A percentile compares a stretch with the other conserved stretches of the same genome.
Conservation (phyloP, 1,140 invertebrate genomes). For the Spodoptera frugiperda region DNA sequence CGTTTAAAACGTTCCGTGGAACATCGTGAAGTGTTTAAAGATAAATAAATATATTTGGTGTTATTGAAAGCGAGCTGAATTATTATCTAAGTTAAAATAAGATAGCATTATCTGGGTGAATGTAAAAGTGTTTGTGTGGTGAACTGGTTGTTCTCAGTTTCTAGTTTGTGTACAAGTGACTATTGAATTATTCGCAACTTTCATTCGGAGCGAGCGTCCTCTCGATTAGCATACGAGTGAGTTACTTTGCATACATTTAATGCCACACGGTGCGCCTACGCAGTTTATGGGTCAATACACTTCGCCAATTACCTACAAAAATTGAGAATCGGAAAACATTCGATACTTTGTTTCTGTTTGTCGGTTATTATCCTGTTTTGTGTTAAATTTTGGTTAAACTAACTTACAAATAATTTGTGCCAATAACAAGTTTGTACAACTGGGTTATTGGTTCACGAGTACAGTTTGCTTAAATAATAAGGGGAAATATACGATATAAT, state of each 20-base stretch:
- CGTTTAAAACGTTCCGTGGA: conserved; percentile 34
- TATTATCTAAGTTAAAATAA: too few relatives aligned
- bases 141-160: not conserved
- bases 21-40: conserved; percentile 28
- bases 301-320: not conserved
- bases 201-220: conserved; percentile 24
- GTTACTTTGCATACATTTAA: conserved; percentile 32
- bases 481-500: too few relatives aligned
- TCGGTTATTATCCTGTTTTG: too few relatives aligned
- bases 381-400: too few relatives aligned
- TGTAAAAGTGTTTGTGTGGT: conserved; percentile 1
- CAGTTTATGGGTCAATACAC: conserved; percentile 26
- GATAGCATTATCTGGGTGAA: not conserved
- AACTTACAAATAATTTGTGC: too few relatives aligned
- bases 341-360: too few relatives aligned
- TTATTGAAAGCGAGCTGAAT: too few relatives aligned
- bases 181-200: conserved; percentile 39
- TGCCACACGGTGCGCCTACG: conserved; percentile 2
- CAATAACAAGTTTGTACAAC: too few relatives aligned
- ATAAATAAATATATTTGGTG: not conserved
- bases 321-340: too few relatives aligned
- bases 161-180: conserved; percentile 20
- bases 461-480: too few relatives aligned
- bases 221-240: conserved; percentile 34
- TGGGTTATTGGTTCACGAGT: too few relatives aligned